Evolutionary conservation across 1,140 invertebrate species (phyloP).

Genomic region (Wasmannia auropunctata): DNA sequence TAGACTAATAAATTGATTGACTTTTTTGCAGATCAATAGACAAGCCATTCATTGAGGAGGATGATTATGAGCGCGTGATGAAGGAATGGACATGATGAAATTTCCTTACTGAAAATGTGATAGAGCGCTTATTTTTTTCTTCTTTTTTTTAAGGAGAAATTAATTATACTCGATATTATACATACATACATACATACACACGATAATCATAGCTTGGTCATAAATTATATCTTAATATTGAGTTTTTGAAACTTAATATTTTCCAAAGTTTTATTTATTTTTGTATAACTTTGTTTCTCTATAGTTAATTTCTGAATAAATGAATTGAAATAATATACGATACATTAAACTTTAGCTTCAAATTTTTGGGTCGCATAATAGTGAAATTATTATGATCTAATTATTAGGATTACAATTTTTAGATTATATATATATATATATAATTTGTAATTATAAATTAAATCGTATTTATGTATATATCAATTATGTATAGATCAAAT

Average conservation of each 20-base stretch:
- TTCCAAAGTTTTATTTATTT: neutral
- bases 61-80: constrained; percentile 92
- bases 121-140: neutral
- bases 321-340: neutral
- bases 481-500: neutral
- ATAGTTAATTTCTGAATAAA: neutral
- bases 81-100: constrained; percentile 92
- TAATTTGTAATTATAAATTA: neutral
- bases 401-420: constrained; percentile 1
- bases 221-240: neutral
- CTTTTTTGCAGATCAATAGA: constrained; percentile 88
- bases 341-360: neutral
- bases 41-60: constrained; percentile 93
- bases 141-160: constrained; percentile 1
- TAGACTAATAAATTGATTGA: neutral
- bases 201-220: neutral
- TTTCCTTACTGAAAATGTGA: neutral
- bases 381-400: constrained; percentile 2
- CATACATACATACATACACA: neutral
- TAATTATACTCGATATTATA: constrained; percentile 46
- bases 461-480: neutral
- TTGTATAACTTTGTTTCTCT: neutral
- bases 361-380: neutral
- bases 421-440: neutral
- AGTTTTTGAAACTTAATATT: neutral